Evolutionary conservation across 2,888 invertebrate species (phyloP).

Genomic region (Steinernema carpocapsae): DNA sequence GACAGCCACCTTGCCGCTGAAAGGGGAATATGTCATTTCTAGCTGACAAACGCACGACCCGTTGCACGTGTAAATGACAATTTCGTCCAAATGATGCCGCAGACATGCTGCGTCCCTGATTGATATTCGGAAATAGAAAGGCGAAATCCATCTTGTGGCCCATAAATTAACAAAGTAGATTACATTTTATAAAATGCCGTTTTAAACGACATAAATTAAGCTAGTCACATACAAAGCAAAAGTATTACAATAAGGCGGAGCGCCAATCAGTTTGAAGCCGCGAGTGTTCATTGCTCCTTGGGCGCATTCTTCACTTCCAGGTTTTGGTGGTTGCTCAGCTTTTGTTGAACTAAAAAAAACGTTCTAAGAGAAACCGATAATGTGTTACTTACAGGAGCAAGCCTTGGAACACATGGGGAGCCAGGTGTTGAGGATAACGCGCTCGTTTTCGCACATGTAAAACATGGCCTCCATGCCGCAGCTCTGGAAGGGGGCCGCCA

Average conservation of each 20-base stretch:
- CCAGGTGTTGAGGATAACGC: conserved; percentile 13
- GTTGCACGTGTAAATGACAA: conserved; percentile 33
- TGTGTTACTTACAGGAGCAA: neutral
- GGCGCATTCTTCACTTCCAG: neutral
- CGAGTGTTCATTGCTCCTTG: neutral
- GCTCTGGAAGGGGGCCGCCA: neutral
- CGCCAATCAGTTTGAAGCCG: neutral
- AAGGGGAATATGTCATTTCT: conserved; percentile 16
- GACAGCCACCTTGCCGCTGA: neutral
- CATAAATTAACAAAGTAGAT: neutral
- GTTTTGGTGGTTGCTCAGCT: neutral
- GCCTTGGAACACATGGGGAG: neutral
- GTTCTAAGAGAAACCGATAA: neutral
- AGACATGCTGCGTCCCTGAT: conserved; percentile 21
- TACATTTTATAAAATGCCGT: conserved; percentile 27
- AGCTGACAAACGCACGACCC: conserved; percentile 31
- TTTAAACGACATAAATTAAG: neutral
- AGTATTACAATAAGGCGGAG: neutral
- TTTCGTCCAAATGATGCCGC: neutral
- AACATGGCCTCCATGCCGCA: neutral
- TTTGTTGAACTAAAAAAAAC: neutral
- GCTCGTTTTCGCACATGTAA: conserved; percentile 1
- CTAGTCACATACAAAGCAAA: conserved; percentile 14
- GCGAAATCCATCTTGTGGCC: conserved; percentile 6
- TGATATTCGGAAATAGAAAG: conserved; percentile 33